Evolutionary conservation across 1,140 invertebrate genomes (phyloP), one percentile per base, ranked within the genome.

Genomic region (Drosophila pseudoobscura): DNA sequence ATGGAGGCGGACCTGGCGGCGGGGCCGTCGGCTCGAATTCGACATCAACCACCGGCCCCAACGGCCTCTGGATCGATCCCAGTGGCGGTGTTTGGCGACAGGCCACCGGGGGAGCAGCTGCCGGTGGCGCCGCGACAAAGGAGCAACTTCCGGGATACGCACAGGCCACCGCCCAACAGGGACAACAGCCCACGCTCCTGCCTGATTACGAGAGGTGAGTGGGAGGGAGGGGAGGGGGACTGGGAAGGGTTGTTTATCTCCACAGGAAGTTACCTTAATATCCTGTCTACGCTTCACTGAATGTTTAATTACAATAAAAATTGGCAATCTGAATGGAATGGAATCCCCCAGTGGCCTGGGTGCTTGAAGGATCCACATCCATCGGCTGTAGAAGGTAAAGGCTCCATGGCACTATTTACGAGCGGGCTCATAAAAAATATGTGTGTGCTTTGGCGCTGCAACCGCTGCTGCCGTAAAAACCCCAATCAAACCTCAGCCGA

Each of bases 201-300:
- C 91, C 91, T 55, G 91, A 92, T 78, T 91, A 91, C 82, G 91
- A 91, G 80, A 88, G 91, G 91, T 91, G 74, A 90, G 91, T 39
- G 24, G 3, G 24, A 24, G 0, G 24, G 6, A 5, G 5, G 5
- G 3, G 24, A 3, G 3, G 53, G 29, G 39, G 29, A 9, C 20
- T 11, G 35, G 3, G 3, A 39, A 39, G 59, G 46, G 15, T 77
- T 85, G 64, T 85, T 87, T 87, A 87, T 87, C 82, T 62, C 69
- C 54, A 41, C 61, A 61, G 80, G 82, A 85, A 88, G 83, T 87
- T 88, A 66, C 60, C 75, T 82, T 82, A 87, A 87, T 87, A 87
- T 87, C 82, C 82, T 87, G 82, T 72, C 83, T 75, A 75, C 78
- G 78, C 74, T 80, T 68, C 65, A 56, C 65, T 88, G 83, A 60